phyloP scores from a whole-genome alignment of 2,888 invertebrate species.

The Pollenia amentaria region DNA sequence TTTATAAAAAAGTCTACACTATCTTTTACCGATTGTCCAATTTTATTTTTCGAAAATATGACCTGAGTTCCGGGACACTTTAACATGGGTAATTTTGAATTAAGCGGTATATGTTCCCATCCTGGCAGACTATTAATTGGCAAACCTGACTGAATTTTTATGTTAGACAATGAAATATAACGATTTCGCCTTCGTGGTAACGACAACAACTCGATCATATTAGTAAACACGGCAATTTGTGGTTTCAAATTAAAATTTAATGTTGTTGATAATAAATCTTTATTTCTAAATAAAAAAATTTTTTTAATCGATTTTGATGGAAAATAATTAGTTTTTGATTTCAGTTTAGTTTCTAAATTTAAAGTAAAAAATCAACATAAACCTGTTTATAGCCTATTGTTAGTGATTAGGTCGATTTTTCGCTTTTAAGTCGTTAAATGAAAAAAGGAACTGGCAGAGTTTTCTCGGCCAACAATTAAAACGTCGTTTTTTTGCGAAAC shows the following conservation, averaged over 20 bases:
- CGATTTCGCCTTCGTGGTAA: conserved; percentile 79
- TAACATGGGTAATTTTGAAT: conserved; percentile 83
- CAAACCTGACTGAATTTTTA: conserved; percentile 78
- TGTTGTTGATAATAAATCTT: neutral
- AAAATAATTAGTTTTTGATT: too few relatives aligned
- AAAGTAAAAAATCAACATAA: too few relatives aligned
- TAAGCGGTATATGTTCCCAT: conserved; percentile 83
- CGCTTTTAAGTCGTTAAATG: too few relatives aligned
- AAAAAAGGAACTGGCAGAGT: too few relatives aligned
- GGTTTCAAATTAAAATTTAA: neutral
- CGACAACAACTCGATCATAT: conserved; percentile 81
- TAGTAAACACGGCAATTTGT: neutral
- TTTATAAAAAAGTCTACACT: neutral
- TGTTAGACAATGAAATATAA: conserved; percentile 63
- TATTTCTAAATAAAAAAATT: too few relatives aligned
- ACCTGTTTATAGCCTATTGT: too few relatives aligned
- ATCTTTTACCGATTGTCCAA: conserved; percentile 81
- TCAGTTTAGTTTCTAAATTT: too few relatives aligned
- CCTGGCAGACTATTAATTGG: conserved; percentile 84
- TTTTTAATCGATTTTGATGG: too few relatives aligned
- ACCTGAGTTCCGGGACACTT: conserved; percentile 84
- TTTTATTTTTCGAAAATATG: conserved; percentile 83
- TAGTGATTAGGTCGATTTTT: too few relatives aligned
- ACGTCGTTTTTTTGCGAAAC: too few relatives aligned
- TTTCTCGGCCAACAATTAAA: too few relatives aligned